phyloP scores from a whole-genome alignment of 2,888 invertebrate species.

The Eristalinus aeneus region DNA sequence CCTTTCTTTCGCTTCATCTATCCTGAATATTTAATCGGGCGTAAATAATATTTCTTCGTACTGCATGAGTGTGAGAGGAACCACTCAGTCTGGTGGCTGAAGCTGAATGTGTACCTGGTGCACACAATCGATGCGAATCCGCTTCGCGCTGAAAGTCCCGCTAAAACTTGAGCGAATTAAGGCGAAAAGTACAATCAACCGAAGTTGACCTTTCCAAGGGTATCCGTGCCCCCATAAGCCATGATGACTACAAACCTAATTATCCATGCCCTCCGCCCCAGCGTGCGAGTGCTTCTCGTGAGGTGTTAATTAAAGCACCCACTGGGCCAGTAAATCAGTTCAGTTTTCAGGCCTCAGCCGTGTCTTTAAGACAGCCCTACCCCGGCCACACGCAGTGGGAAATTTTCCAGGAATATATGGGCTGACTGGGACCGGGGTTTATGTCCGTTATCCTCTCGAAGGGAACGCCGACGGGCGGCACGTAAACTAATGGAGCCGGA shows the following conservation, averaged over 20 bases:
- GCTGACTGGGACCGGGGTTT: neutral
- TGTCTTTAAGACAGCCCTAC: neutral
- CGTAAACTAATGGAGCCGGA: slow-evolving; percentile 18
- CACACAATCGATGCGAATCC: slow-evolving; percentile 40
- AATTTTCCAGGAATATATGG: slow-evolving; percentile 11
- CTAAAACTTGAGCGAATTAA: slow-evolving; percentile 65
- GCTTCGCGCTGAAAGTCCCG: slow-evolving; percentile 19
- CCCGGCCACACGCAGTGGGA: neutral
- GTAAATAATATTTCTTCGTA: slow-evolving; percentile 55
- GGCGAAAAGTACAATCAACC: slow-evolving; percentile 67
- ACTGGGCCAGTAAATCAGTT: slow-evolving; percentile 35
- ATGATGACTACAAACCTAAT: slow-evolving; percentile 62
- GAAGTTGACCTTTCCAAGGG: slow-evolving; percentile 58
- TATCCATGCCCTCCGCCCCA: slow-evolving; percentile 41
- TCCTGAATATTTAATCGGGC: slow-evolving; percentile 69
- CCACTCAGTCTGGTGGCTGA: slow-evolving; percentile 39
- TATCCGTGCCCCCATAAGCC: slow-evolving; percentile 22
- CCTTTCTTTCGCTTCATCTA: slow-evolving; percentile 57
- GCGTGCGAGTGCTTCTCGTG: slow-evolving; percentile 35
- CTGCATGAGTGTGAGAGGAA: slow-evolving; percentile 13
- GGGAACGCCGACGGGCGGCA: neutral
- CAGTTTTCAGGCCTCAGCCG: neutral
- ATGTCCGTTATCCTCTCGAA: neutral
- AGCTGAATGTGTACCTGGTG: slow-evolving; percentile 59
- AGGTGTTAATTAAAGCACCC: slow-evolving; percentile 62